Evolutionary conservation across 2,113 vertebrate genomes (phyloP).

Genomic region (Amphiprion ocellaris): DNA sequence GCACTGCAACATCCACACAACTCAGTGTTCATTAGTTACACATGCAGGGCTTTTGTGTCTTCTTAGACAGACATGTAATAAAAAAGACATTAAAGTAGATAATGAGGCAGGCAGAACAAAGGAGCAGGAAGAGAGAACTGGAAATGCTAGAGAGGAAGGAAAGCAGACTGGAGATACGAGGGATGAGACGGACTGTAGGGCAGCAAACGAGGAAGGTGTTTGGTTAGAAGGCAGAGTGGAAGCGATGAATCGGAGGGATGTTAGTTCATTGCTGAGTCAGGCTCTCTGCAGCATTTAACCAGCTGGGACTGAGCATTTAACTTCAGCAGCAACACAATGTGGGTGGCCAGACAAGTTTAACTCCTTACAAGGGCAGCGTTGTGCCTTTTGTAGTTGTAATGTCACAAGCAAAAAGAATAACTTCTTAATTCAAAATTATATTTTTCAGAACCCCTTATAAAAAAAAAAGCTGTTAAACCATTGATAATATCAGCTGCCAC

Average conservation of each 20-base stretch:
- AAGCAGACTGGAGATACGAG: neutral
- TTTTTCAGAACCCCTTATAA: no score
- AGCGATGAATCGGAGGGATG: slow-evolving; percentile 38
- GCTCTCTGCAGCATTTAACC: slow-evolving; percentile 67
- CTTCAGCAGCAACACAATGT: slow-evolving; percentile 46
- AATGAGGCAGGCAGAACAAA: neutral
- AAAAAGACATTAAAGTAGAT: slow-evolving; percentile 32
- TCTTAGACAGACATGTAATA: slow-evolving; percentile 29
- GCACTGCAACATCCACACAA: neutral
- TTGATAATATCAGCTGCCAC: no score
- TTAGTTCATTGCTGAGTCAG: slow-evolving; percentile 81
- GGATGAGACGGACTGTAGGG: neutral
- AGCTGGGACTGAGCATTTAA: slow-evolving; percentile 67
- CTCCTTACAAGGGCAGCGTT: neutral
- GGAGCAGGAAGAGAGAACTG: slow-evolving; percentile 8
- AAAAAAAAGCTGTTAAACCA: no score
- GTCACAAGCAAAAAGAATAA: no score
- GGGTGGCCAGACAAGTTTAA: slow-evolving; percentile 2
- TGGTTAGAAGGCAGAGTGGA: slow-evolving; percentile 17
- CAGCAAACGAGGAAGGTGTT: neutral
- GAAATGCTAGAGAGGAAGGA: neutral
- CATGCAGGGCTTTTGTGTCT: slow-evolving; percentile 8
- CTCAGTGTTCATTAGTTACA: no score
- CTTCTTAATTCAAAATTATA: no score
- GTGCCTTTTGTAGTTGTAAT: neutral